Percentiles rank a stretch among this genome's conserved stretches.
phyloP scores from a whole-genome alignment of 2,113 vertebrate species.

The Steatornis caripensis region DNA sequence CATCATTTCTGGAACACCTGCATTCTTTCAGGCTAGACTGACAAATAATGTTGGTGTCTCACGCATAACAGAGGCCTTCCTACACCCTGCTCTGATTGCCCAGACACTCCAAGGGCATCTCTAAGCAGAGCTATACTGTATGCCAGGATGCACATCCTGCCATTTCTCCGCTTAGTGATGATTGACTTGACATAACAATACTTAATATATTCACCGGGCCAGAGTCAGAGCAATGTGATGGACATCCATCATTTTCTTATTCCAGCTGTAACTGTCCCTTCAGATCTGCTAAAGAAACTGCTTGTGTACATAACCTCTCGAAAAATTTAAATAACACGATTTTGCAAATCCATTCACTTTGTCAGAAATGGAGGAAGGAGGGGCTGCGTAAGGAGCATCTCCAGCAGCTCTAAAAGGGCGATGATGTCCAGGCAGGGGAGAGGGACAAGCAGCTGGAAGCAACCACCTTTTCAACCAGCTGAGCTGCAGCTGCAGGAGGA shows the following conservation, averaged over 20 bases:
- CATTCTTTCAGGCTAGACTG: background rate
- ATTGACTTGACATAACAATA: background rate
- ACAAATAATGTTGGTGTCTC: background rate
- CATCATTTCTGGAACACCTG: background rate
- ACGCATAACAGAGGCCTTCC: background rate
- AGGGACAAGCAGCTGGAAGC: background rate
- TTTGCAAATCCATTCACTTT: background rate
- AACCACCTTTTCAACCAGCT: background rate
- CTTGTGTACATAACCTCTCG: accelerated
- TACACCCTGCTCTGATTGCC: background rate
- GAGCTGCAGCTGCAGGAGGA: background rate
- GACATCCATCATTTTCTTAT: background rate
- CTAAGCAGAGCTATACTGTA: background rate
- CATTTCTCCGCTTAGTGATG: background rate
- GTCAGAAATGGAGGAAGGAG: background rate
- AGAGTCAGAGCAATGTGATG: background rate
- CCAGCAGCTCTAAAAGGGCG: background rate
- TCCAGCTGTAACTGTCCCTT: accelerated
- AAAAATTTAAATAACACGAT: background rate
- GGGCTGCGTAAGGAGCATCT: background rate
- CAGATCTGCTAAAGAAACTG: background rate
- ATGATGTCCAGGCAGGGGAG: background rate
- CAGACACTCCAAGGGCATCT: background rate
- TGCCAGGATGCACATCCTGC: background rate
- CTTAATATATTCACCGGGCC: background rate